Base-by-base conservation (phyloP, 1,140 invertebrate genomes). In the Drosophila sp. region DNA sequence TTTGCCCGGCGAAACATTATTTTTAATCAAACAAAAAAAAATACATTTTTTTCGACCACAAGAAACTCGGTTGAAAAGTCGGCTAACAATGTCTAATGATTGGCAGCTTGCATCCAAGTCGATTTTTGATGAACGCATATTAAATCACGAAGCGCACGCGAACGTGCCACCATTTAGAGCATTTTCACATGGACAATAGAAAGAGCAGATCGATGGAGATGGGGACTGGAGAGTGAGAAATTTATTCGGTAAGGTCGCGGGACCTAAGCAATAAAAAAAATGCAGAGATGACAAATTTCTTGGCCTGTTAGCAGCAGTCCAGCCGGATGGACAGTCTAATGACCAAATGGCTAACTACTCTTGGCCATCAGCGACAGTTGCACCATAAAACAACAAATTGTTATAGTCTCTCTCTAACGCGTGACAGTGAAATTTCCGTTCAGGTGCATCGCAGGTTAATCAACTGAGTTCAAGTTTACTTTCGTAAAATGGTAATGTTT, bases 101-200 rank as follows among this genome's bases (percentile, higher is more conserved):
- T 66, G 67, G 71, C 58, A 70, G 54, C 60, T 30, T 60, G 69
- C 68, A 68, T 79, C 71, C 67, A 72, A 69, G 32, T 73, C 62
- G 58, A 67, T 58, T 71, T 71, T 58, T 66, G 50, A 72, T 87
- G 58, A 72, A 67, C 32, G 68, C 76, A 74, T 89, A 83, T 83
- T 68, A 79, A 89, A 83, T 63, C 76, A 67, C 64, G 32, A 69
- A 47, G 35, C 25, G 60, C 71, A 81, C 71, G 79, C 74, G 66
- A 81, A 63, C 76, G 72, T 79, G 76, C 44, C 40, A 69, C 25
- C 44, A 83, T 80, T 76, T 64, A 5, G 57, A 75, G 66, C 57
- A 68, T 62, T 50, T 61, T 23, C 30, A 30, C 58, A 55, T 44
- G 32, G 54, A 29, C 32, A 7, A 27, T n/a, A n/a, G n/a, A n/a